Evolutionary conservation across 2,888 invertebrate species (phyloP).

Genomic region (Hydrotaea diabolus): DNA sequence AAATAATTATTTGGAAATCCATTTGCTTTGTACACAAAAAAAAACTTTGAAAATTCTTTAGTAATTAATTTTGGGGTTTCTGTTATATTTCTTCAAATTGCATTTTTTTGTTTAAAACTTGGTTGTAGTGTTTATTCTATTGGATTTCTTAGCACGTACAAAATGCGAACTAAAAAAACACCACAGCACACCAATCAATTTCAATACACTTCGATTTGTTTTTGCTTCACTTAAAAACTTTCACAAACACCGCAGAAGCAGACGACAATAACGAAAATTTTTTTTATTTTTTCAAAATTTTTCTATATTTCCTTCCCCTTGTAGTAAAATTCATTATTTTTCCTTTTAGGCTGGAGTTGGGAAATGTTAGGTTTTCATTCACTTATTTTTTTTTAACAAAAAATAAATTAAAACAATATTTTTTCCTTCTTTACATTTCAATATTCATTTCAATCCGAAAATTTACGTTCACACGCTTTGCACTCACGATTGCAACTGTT

Average conservation of each 20-base stretch:
- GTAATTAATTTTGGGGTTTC: background rate
- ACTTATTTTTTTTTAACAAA: background rate
- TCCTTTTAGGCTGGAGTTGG: background rate
- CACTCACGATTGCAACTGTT: conserved; percentile 77
- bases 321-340: conserved; percentile 2
- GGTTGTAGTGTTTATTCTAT: conserved; percentile 27
- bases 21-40: background rate
- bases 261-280: background rate
- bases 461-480: conserved; percentile 78
- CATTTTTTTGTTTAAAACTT: conserved; percentile 37
- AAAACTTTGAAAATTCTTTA: background rate
- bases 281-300: background rate
- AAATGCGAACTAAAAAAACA: conserved; percentile 41
- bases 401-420: background rate
- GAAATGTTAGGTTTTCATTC: conserved; percentile 6
- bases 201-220: conserved; percentile 41
- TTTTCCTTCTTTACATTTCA: conserved; percentile 42
- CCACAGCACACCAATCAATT: conserved; percentile 1
- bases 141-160: conserved; percentile 59
- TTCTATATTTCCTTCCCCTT: conserved; percentile 17
- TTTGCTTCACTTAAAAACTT: conserved; percentile 55
- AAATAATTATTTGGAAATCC: background rate
- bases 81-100: conserved; percentile 17
- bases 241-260: conserved; percentile 49
- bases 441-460: conserved; percentile 62